Evolutionary conservation across 2,888 invertebrate genomes (phyloP).

Genomic region (Aspidiotus rigidus): DNA sequence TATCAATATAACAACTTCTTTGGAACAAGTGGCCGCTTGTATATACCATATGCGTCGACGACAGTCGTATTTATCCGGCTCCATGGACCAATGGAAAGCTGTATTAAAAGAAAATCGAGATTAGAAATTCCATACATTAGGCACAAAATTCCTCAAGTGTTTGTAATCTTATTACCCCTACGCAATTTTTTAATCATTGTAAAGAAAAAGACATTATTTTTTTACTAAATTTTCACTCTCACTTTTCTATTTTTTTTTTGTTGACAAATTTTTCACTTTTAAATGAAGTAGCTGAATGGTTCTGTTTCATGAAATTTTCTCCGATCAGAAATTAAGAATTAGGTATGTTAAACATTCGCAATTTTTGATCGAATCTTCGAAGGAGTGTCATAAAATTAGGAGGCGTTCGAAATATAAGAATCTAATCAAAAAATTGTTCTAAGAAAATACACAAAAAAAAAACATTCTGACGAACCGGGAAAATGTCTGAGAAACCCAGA

Average conservation of each 20-base stretch:
- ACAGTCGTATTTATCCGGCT: slow-evolving; percentile 56
- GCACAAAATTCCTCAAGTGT: no score
- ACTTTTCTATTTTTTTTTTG: background rate
- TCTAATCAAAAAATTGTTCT: no score
- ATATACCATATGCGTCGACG: slow-evolving; percentile 91
- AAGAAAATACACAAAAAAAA: background rate
- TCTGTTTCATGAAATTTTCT: background rate
- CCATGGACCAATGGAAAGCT: slow-evolving; percentile 35
- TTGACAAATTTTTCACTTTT: background rate
- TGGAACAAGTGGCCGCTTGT: slow-evolving; percentile 94
- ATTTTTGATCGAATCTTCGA: no score
- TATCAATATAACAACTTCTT: slow-evolving; percentile 89
- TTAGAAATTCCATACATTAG: no score
- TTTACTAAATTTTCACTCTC: background rate
- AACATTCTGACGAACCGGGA: slow-evolving; percentile 53
- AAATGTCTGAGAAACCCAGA: slow-evolving; percentile 87
- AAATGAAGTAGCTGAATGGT: no score
- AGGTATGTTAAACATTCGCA: background rate
- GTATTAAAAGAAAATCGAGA: background rate
- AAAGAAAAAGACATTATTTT: no score
- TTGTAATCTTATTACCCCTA: no score
- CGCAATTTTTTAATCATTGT: no score
- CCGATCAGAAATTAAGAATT: no score
- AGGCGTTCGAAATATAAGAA: no score
- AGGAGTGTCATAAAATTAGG: no score